A percentile compares a stretch with the other conserved stretches of the same genome.
Evolutionary conservation across 1,140 invertebrate species (phyloP).

Genomic region (Marisa cornuarietis): DNA sequence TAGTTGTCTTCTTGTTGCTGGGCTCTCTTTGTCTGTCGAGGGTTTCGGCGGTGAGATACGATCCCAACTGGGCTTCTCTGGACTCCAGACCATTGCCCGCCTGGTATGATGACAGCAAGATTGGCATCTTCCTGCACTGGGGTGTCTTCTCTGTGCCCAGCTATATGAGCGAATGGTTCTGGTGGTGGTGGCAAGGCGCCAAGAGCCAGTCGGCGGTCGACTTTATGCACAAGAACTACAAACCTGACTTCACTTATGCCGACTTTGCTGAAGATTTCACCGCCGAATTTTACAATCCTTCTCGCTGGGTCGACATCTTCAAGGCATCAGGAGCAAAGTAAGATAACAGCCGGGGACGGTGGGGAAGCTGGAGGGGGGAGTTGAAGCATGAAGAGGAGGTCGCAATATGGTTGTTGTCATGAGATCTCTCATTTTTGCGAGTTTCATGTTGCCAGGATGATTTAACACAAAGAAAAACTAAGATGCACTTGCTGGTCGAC

Average conservation of each 20-base stretch:
- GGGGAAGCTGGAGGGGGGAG: too few relatives aligned
- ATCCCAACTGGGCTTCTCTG: slow-evolving; percentile 59
- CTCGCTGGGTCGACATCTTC: slow-evolving; percentile 45
- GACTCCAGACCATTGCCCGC: slow-evolving; percentile 58
- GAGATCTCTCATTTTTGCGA: too few relatives aligned
- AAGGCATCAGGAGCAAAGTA: slow-evolving; percentile 47
- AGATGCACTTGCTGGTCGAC: too few relatives aligned
- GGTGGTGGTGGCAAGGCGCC: slow-evolving; percentile 54
- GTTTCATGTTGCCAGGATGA: too few relatives aligned
- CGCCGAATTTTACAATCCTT: slow-evolving; percentile 48
- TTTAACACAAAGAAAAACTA: too few relatives aligned
- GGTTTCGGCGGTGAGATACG: slow-evolving; percentile 26
- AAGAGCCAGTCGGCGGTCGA: slow-evolving; percentile 29
- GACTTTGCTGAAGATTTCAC: slow-evolving; percentile 52
- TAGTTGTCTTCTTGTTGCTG: slow-evolving; percentile 66
- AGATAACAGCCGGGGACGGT: too few relatives aligned
- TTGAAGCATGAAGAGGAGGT: too few relatives aligned
- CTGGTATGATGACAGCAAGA: slow-evolving; percentile 64
- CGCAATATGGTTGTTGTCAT: too few relatives aligned
- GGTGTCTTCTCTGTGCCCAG: slow-evolving; percentile 59
- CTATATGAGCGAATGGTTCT: slow-evolving; percentile 50
- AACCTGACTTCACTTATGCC: slow-evolving; percentile 53
- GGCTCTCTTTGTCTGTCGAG: slow-evolving; percentile 51
- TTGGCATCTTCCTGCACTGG: slow-evolving; percentile 66
- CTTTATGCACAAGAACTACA: slow-evolving; percentile 59